Percentiles rank a stretch among this genome's conserved stretches.
Conservation (phyloP, 2,888 invertebrate genomes). For the Polia nebulosa region DNA sequence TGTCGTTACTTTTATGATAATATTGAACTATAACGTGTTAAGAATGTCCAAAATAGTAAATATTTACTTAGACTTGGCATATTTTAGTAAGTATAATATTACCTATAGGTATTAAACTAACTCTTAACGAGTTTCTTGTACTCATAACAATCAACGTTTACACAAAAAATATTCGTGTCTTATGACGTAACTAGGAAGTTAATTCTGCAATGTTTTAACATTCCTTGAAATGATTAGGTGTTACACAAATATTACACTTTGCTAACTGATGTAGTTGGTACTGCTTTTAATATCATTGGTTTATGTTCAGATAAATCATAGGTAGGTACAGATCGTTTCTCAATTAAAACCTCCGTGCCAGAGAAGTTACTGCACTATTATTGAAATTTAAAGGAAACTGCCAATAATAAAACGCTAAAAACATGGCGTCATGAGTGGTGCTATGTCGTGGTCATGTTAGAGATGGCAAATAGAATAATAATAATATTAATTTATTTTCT, state of each 20-base stretch:
- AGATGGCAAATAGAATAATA: no score
- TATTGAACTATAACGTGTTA: slow-evolving; percentile 3
- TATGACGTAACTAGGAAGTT: slow-evolving; percentile 50
- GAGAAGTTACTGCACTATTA: no score
- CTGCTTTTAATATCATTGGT: background rate
- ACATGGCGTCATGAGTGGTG: no score
- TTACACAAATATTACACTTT: slow-evolving; percentile 31
- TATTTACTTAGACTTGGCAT: no score
- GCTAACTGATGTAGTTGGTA: slow-evolving; percentile 38
- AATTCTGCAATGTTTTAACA: slow-evolving; percentile 49
- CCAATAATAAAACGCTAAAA: no score
- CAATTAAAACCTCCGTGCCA: no score
- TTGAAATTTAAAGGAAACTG: no score
- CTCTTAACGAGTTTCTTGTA: background rate
- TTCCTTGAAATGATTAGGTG: slow-evolving; percentile 31
- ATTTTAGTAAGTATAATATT: no score
- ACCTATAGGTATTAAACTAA: background rate
- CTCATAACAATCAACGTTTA: slow-evolving; percentile 22
- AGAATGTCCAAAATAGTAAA: background rate
- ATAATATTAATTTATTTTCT: no score
- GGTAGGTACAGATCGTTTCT: no score
- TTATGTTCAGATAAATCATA: background rate
- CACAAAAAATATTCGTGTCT: slow-evolving; percentile 14
- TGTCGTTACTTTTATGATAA: slow-evolving; percentile 35
- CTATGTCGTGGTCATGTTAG: no score